Evolutionary conservation across 2,113 vertebrate species (phyloP).

Genomic region (Dipodomys spectabilis): DNA sequence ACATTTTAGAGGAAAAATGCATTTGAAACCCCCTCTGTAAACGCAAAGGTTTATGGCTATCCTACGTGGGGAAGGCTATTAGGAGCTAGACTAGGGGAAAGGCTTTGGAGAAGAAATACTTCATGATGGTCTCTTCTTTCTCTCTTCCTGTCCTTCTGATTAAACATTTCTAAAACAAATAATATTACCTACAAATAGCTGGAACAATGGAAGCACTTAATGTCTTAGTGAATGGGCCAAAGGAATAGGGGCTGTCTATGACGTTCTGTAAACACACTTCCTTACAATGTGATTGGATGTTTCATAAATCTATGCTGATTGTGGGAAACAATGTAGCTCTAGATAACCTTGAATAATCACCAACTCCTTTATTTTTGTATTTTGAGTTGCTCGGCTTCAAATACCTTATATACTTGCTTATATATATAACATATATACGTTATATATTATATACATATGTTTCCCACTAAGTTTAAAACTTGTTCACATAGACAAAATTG

Average conservation of each 20-base stretch:
- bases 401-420: background rate
- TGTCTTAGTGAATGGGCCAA: background rate
- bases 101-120: background rate
- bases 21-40: background rate
- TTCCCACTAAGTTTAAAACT: conserved; percentile 8
- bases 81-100: background rate
- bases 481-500: background rate
- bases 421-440: background rate
- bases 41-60: background rate
- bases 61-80: background rate
- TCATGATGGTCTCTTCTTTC: background rate
- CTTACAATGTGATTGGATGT: background rate
- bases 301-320: background rate
- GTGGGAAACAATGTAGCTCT: background rate
- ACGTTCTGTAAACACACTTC: background rate
- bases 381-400: background rate
- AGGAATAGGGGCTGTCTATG: background rate
- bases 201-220: background rate
- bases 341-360: background rate
- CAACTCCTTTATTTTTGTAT: background rate
- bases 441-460: background rate
- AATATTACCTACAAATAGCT: conserved; percentile 6
- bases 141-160: background rate
- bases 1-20: background rate
- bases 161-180: conserved; percentile 15